Conservation (phyloP, 2,797 vertebrate species). For the Potorous gilbertii region DNA sequence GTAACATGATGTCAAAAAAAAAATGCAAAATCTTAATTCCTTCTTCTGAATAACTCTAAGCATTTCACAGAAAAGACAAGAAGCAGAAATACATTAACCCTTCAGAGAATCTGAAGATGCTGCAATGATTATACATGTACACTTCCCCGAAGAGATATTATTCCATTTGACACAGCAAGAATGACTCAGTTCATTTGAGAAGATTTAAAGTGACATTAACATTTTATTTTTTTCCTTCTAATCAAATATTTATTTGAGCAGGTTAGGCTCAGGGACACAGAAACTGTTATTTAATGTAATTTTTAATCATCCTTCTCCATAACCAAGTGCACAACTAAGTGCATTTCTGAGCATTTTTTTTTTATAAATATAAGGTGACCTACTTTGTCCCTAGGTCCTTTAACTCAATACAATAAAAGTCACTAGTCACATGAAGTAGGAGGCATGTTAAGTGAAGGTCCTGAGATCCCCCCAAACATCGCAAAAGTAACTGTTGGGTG, state of each 20-base stretch:
- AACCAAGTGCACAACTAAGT: neutral
- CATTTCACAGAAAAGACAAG: conserved; percentile 33
- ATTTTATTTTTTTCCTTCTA: conserved; percentile 27
- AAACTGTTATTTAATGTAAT: neutral
- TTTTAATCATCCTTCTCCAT: neutral
- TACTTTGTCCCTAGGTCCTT: neutral
- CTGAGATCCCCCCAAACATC: neutral
- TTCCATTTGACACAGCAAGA: conserved; percentile 23
- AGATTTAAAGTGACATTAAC: neutral
- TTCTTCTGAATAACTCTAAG: conserved; percentile 40
- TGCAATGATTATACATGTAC: neutral
- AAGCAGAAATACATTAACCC: conserved; percentile 29
- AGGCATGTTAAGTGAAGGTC: neutral
- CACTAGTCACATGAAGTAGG: neutral
- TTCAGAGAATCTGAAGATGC: conserved; percentile 24
- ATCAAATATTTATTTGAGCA: conserved; percentile 1
- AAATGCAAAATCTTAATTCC: neutral
- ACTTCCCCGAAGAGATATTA: neutral
- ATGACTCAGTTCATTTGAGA: neutral
- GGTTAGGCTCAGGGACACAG: neutral
- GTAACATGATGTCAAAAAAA: conserved; percentile 27
- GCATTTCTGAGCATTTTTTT: neutral
- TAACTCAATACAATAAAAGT: neutral
- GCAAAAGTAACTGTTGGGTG: accelerated
- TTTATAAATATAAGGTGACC: neutral